Percentiles rank a stretch among this genome's conserved stretches.
These are phyloP conservation scores for Larimichthys crocea DNA, from an alignment of 2,113 vertebrate species.

Conservation along the genomic window DNA sequence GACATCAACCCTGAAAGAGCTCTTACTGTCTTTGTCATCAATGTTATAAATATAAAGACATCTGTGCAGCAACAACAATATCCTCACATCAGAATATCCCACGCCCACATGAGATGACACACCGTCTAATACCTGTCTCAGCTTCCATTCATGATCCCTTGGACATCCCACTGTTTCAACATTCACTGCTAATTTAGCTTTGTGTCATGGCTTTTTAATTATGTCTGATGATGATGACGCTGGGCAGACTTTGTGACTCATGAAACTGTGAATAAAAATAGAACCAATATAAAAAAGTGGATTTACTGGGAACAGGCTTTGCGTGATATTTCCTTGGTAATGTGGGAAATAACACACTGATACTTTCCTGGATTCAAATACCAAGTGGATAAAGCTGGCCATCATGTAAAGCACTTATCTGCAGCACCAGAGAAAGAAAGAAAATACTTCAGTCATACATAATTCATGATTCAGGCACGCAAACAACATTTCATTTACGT, in stretches of 20 bases:
- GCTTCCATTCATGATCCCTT: not conserved
- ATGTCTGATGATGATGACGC: not conserved
- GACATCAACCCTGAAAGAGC: too few relatives aligned
- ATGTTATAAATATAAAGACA: not conserved
- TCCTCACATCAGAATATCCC: not conserved
- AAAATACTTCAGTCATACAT: not conserved
- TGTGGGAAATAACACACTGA: not conserved
- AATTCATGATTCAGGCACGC: not conserved
- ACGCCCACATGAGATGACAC: conserved; percentile 38
- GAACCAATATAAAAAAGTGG: not conserved
- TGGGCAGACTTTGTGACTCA: conserved; percentile 1
- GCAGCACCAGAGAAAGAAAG: not conserved
- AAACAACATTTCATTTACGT: not conserved
- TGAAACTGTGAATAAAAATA: not conserved
- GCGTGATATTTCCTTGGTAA: not conserved
- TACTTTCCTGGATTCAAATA: not conserved
- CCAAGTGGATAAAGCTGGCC: not conserved
- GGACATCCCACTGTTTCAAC: conserved; percentile 4
- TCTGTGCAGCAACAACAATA: not conserved
- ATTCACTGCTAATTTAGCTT: not conserved
- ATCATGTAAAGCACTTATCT: not conserved
- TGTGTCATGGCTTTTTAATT: conserved; percentile 12
- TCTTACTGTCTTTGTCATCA: not conserved
- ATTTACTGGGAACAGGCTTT: not conserved
- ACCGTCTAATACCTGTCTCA: conserved; percentile 12